Evolutionary conservation across 2,888 invertebrate species (phyloP), one percentile per base, ranked within the genome.

Genomic region (Brenthis hecate): DNA sequence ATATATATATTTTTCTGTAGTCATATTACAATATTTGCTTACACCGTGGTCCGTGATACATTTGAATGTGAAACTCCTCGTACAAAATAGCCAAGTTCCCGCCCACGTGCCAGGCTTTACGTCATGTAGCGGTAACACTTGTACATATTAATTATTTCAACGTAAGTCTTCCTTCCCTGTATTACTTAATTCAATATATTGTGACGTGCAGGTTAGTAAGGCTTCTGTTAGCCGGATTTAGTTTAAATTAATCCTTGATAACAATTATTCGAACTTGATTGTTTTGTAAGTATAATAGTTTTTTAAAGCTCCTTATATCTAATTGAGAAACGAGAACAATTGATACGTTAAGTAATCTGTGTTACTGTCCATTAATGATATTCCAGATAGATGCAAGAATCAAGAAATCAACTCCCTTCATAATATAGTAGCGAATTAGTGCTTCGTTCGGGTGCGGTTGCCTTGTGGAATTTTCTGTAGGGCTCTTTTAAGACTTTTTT

Each of bases 41-140:
- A 13, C 8, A 14, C 14, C 23, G 2, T 36, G 56, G n/a, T 57
- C 16, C 32, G 43, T 16, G 16, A 47, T 47, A 16, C 11, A 16
- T 56, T 56, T 6, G 3, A 14, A 50, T 55, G 16, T 51, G 36
- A 43, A 14, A 19, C 55, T 48, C 48, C 28, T 65, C 43, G 55
- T 66, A 51, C 56, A 64, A 63, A 68, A 66, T 69, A 66, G 61
- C 62, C 55, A 66, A 68, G 68, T 65, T 63, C 61, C 55, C 72
- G 67, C 73, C 73, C 73, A 73, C 73, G 73, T 73, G 73, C 65
- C 54, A 56, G 23, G 58, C 56, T 47, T 73, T 73, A 67, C 72
- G 73, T 72, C 73, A 72, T 72, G 51, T 61, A 71, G 66, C 69
- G 69, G 69, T 71, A 71, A 69, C 66, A 64, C 66, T 66, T 66